phyloP scores from a whole-genome alignment of 1,140 invertebrate species.

The Zaprionus lachaisei region DNA sequence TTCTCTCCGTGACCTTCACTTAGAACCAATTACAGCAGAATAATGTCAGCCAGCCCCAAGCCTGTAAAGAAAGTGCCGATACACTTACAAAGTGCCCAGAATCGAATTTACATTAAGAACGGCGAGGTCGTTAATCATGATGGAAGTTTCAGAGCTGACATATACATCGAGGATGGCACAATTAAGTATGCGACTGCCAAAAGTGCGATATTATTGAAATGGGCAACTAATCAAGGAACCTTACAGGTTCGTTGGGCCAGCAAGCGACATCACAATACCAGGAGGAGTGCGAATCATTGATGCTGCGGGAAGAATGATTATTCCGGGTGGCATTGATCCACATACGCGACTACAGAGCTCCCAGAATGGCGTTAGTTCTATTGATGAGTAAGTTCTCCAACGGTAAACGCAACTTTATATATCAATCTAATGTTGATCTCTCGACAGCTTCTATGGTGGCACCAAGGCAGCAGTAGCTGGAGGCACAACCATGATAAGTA shows the following conservation, averaged over 20 bases:
- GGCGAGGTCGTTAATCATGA: conserved; percentile 98
- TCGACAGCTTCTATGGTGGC: conserved; percentile 91
- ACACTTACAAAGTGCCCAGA: conserved; percentile 96
- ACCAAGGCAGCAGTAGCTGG: conserved; percentile 95
- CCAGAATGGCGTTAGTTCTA: conserved; percentile 92
- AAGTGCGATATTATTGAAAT: neutral
- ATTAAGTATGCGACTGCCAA: conserved; percentile 72
- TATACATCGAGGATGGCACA: conserved; percentile 83
- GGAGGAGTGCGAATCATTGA: conserved; percentile 92
- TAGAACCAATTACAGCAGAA: conserved; percentile 6
- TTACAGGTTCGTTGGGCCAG: conserved; percentile 72
- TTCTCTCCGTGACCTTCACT: neutral
- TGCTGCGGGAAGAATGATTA: conserved; percentile 91
- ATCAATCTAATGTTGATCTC: neutral
- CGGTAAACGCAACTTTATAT: neutral
- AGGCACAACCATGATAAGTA: conserved; percentile 95
- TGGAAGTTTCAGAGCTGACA: conserved; percentile 93
- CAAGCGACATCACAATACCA: conserved; percentile 91
- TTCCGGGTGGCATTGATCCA: conserved; percentile 95
- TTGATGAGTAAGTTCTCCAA: conserved; percentile 87
- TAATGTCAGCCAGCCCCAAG: conserved; percentile 81
- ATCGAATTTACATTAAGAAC: conserved; percentile 96
- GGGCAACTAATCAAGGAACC: neutral
- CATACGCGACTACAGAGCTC: conserved; percentile 95
- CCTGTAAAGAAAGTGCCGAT: conserved; percentile 97